phyloP scores from a whole-genome alignment of 2,113 vertebrate genomes.

The Pteropus alecto region DNA sequence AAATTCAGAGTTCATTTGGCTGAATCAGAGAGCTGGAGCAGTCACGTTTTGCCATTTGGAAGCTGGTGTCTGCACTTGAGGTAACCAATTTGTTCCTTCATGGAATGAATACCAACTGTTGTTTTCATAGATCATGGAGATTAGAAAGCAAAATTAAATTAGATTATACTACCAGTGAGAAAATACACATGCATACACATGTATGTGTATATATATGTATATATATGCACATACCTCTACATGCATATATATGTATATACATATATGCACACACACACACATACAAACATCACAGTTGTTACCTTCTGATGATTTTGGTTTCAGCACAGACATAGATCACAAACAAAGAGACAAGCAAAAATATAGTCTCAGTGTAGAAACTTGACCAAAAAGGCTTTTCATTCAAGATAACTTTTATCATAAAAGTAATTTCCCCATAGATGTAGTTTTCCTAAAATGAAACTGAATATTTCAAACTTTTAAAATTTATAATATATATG shows the following conservation, averaged over 20 bases:
- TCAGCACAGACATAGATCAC: background rate
- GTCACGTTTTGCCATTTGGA: background rate
- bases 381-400: background rate
- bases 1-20: background rate
- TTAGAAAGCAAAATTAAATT: background rate
- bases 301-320: background rate
- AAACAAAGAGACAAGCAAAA: conserved; percentile 11
- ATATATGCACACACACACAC: background rate
- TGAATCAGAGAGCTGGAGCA: background rate
- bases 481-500: background rate
- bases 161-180: background rate
- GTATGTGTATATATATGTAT: background rate
- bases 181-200: background rate
- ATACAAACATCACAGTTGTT: background rate
- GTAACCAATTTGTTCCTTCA: background rate
- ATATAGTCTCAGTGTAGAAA: background rate
- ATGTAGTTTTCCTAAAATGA: background rate
- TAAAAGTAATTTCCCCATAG: background rate
- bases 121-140: background rate
- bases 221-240: background rate
- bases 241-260: no score
- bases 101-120: background rate
- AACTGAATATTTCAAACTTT: background rate
- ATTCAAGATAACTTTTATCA: background rate
- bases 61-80: background rate